A percentile compares a stretch with the other conserved stretches of the same genome.
phyloP scores from a whole-genome alignment of 2,113 vertebrate genomes.

The Echinops telfairi region DNA sequence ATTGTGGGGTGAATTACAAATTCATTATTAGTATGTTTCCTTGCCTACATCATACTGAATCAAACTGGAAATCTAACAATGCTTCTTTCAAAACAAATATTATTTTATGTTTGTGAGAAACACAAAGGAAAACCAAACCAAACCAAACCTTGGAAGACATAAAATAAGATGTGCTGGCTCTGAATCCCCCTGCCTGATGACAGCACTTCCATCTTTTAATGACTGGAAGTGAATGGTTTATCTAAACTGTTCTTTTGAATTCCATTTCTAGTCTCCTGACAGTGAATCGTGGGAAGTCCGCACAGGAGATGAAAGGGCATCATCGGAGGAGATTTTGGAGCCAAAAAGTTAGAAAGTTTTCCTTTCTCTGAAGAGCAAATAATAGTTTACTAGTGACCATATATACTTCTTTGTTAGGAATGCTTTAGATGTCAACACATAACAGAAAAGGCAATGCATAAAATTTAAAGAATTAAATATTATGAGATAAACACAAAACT shows the following conservation, averaged over 20 bases:
- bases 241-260: slow-evolving; percentile 86
- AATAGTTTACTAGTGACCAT: background rate
- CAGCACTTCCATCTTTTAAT: slow-evolving; percentile 80
- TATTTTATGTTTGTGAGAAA: slow-evolving; percentile 45
- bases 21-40: background rate
- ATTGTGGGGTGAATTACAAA: background rate
- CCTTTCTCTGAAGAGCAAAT: background rate
- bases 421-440: background rate
- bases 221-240: slow-evolving; percentile 84
- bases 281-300: slow-evolving; percentile 45
- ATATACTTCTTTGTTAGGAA: background rate
- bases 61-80: slow-evolving; percentile 22
- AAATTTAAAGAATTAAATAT: slow-evolving; percentile 52
- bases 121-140: slow-evolving; percentile 55
- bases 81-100: slow-evolving; percentile 57
- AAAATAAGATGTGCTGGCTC: slow-evolving; percentile 80
- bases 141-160: slow-evolving; percentile 72
- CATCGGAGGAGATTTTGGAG: background rate
- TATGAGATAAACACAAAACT: slow-evolving; percentile 11
- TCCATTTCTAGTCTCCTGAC: slow-evolving; percentile 84
- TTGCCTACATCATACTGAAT: slow-evolving; percentile 8
- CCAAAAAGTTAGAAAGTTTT: background rate
- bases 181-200: slow-evolving; percentile 84
- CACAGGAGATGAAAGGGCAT: background rate
- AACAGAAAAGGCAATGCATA: background rate